Base-by-base conservation (phyloP, 2,888 invertebrate species). In the Polylopha cassiicola region DNA sequence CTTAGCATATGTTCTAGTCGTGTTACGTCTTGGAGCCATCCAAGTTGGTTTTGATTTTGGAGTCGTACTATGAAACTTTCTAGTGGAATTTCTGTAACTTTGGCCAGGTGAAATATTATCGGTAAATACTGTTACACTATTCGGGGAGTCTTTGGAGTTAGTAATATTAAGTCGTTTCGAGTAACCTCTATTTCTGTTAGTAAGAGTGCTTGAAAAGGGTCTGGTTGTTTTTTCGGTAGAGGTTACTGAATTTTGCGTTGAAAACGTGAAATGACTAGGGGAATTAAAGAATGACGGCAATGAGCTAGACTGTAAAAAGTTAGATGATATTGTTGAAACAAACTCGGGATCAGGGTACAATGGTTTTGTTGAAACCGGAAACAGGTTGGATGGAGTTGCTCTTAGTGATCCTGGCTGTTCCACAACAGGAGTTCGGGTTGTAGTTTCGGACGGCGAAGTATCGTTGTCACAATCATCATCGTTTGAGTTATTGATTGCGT, bases 391-490 rank as follows among this genome's bases (percentile, higher is more conserved):
- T 36, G 58, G 50, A 4, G 70, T 68, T 8, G 65, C 50, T 58
- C 65, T 70, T 14, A 74, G 41, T 11, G 69, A 60, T 3, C 55
- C 62, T 16, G 65, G 29, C 52, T 79, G 73, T 43, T 77, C 65
- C 43, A 73, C 68, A 7, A 58, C 43, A 20, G 78, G 66, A 18
- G 73, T 73, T 43, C 68, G 70, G 3, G 55, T 51, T 10, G 80
- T 74, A 7, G 77, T 65, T 30, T 72, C 70, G 16, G 61, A 46
- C 17, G 66, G 52, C 39, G 60, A 48, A 2, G 73, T 67, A 15
- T 85, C 82, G 18, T 74, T 71, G 37, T 85, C 84, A 51, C 85
- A 84, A 31, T 85, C 82, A 27, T 80, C 76, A 28, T 80, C 82
- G 23, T 62, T 57, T 4, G 60, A 61, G 44, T 76, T 67, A 37